phyloP scores from a whole-genome alignment of 2,888 invertebrate genomes.

The Cotesia congregata region DNA sequence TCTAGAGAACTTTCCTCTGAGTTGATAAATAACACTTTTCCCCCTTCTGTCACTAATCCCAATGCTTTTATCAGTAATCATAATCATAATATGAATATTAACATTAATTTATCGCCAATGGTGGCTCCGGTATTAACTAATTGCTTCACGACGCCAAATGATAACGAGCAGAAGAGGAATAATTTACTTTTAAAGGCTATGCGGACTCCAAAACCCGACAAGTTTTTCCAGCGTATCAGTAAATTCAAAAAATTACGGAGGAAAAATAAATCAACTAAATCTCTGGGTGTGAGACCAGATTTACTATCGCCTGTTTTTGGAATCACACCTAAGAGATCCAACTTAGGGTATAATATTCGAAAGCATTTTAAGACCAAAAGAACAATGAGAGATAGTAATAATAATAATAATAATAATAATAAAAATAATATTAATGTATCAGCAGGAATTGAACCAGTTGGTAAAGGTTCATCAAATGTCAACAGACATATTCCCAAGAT shows the following conservation, averaged over 20 bases:
- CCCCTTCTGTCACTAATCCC: neutral
- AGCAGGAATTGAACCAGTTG: neutral
- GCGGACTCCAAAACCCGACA: neutral
- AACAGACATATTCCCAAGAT: constrained; percentile 22
- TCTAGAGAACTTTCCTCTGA: neutral
- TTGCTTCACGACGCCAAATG: neutral
- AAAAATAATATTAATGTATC: neutral
- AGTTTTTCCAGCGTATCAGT: neutral
- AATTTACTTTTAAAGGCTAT: neutral
- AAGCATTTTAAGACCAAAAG: neutral
- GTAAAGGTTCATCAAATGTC: neutral
- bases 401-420: neutral
- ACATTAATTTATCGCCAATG: neutral
- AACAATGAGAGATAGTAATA: neutral
- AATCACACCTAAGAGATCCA: neutral
- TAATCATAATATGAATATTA: neutral
- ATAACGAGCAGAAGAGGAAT: neutral
- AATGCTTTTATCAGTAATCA: neutral
- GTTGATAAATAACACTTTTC: neutral
- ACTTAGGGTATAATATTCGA: neutral
- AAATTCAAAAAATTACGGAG: neutral
- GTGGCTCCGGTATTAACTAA: neutral
- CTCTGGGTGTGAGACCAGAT: neutral
- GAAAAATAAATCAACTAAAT: neutral
- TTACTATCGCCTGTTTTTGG: neutral